Base-by-base conservation (phyloP, 2,888 invertebrate species). In the Augiades crinisus region DNA sequence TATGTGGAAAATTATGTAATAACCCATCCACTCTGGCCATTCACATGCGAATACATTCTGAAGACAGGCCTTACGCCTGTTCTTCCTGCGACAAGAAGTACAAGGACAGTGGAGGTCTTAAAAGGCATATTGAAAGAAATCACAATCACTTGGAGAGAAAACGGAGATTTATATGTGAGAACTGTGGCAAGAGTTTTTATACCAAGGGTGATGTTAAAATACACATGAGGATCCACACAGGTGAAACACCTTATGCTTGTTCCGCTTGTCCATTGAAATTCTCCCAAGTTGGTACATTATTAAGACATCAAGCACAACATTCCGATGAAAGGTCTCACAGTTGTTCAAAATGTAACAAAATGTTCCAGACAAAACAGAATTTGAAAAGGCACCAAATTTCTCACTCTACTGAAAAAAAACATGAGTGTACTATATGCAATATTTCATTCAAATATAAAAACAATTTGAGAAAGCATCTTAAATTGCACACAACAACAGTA, bases 401-500 rank as follows among this genome's bases (percentile, higher is more conserved):
- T 1, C 89, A 89, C 47, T 72, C 74, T 0, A 71, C 65, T 38
- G 75, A 74, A 7, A 84, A 80, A 53, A 75, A 78, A 4, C 84
- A 64, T 56, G 54, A 68, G 0, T 89, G 89, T 38, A 55, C 74
- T 1, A 58, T 78, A 3, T 92, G 92, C 60, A 82, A 82, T 55
- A 68, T 81, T 6, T 65, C 74, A 4, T 91, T 91, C 62, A 83
- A 91, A 57, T 90, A 90, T 16, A 81, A 83, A 17, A 81, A 84
- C 33, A 91, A 86, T 68, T 72, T 91, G 8, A 84, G 76, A 41
- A 90, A 91, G 38, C 92, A 92, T 63, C 69, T 90, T 66, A 71
- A 75, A 37, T 57, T 72, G 7, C 88, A 89, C 57, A 62, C 66
- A 0, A 72, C 81, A 31, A 70, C 74, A 17, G 73, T 73, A 17